Evolutionary conservation across 1,140 invertebrate genomes (phyloP).

Genomic region (Zaprionus inermis): DNA sequence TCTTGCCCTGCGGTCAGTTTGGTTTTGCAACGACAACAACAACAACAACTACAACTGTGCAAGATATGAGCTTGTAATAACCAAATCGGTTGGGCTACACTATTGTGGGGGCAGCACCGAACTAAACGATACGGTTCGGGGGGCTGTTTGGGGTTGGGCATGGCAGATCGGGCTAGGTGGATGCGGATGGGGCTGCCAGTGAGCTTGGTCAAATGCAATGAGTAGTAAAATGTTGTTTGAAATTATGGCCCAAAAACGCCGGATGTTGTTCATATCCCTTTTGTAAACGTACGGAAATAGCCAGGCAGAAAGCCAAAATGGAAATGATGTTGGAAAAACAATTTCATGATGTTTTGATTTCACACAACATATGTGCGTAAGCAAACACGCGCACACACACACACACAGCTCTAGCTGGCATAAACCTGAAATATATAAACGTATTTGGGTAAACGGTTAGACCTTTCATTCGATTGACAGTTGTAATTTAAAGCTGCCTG

Average conservation of each 20-base stretch:
- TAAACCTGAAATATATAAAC: constrained; percentile 6
- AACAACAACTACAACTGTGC: constrained; percentile 44
- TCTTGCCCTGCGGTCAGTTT: constrained; percentile 69
- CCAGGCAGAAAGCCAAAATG: constrained; percentile 54
- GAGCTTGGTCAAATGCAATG: constrained; percentile 78
- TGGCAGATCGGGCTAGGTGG: not conserved
- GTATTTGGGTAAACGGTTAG: constrained; percentile 29
- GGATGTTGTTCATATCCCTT: constrained; percentile 82
- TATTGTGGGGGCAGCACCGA: not conserved
- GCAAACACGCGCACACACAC: constrained; percentile 34
- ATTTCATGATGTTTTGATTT: constrained; percentile 82
- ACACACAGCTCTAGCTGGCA: not conserved
- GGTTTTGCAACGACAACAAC: constrained; percentile 49
- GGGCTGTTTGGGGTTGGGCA: constrained; percentile 1
- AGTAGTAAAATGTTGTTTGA: constrained; percentile 79
- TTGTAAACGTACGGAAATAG: constrained; percentile 78
- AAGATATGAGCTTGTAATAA: constrained; percentile 82
- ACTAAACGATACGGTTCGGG: constrained; percentile 4
- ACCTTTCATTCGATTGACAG: constrained; percentile 65
- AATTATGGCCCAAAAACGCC: constrained; percentile 74
- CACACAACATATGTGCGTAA: constrained; percentile 69
- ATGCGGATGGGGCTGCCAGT: constrained; percentile 19
- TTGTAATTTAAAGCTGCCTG: constrained; percentile 68
- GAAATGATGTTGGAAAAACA: constrained; percentile 80
- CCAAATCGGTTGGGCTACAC: constrained; percentile 56